Conservation (phyloP, 2,888 invertebrate species). For the Globia sparganii region DNA sequence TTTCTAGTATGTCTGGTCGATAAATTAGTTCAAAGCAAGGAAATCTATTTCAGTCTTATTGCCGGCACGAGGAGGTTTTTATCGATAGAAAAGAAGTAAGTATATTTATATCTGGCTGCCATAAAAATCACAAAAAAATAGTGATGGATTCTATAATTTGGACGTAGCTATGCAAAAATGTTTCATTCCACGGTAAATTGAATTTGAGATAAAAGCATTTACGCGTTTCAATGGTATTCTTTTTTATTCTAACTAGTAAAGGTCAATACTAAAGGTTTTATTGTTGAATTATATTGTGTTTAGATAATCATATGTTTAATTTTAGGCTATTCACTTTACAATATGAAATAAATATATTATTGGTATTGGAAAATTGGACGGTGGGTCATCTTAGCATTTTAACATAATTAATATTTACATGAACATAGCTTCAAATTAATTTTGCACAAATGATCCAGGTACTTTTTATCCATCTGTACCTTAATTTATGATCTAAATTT, state of each 20-base stretch:
- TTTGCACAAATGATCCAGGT: slow-evolving; percentile 30
- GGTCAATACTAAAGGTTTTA: slow-evolving; percentile 32
- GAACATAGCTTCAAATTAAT: slow-evolving; percentile 28
- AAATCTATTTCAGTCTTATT: too few relatives aligned
- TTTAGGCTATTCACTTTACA: slow-evolving; percentile 30
- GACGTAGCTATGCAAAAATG: slow-evolving; percentile 17
- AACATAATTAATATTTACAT: slow-evolving; percentile 31
- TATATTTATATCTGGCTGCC: too few relatives aligned
- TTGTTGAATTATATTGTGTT: slow-evolving; percentile 39
- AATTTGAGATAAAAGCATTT: slow-evolving; percentile 32
- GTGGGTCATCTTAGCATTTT: too few relatives aligned
- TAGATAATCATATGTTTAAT: slow-evolving; percentile 27
- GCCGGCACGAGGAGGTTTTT: too few relatives aligned
- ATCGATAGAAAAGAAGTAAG: too few relatives aligned
- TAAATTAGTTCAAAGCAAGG: too few relatives aligned
- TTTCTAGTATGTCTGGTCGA: too few relatives aligned
- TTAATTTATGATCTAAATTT: slow-evolving; percentile 28
- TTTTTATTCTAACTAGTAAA: slow-evolving; percentile 33
- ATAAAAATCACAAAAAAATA: too few relatives aligned
- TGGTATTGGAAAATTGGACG: slow-evolving; percentile 38
- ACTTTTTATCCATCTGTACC: slow-evolving; percentile 28
- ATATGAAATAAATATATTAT: slow-evolving; percentile 23
- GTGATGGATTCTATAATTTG: too few relatives aligned
- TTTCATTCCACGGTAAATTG: slow-evolving; percentile 22
- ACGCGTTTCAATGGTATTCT: slow-evolving; percentile 30